Base-by-base conservation (phyloP, 2,113 vertebrate genomes). In the Myotis davidii region DNA sequence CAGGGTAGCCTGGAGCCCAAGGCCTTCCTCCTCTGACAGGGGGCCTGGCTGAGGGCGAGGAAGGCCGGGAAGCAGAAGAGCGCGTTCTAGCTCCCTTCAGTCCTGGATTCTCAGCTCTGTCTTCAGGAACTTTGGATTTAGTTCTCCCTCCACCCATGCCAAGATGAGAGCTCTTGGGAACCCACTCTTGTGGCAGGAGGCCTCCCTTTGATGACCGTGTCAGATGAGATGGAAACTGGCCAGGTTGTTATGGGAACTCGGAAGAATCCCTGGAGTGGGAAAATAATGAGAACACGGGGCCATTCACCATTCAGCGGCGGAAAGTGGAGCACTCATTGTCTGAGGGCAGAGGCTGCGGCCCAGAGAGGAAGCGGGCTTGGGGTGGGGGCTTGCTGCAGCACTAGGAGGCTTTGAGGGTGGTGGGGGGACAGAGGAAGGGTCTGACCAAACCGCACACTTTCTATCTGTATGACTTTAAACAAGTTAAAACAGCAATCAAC, bases 211-310 rank as follows among this genome's bases (percentile, higher is more conserved):
- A 97, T 97, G 94, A 85, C 96, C 77, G 0, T 67, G 81, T 97
- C 94, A 67, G 94, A 97, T 95, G 96, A 95, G 97, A 98, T 98
- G 98, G 98, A 98, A 91, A 83, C 95, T 48, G 97, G 98, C 98
- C 98, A 98, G 97, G 98, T 99, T 99, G 98, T 98, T 98, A 98
- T 98, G 98, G 98, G 98, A 98, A 99, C 98, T 98, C 81, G 82
- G 95, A 70, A 98, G 97, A 98, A 95, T 98, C 98, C 98, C 98
- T 98, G 94, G 96, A 95, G 98, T 96, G 96, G 79, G 90, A 73
- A 42, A 96, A 97, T 96, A 98, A 98, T 97, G 95, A 98, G 98
- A 97, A 94, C 77, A 81, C 18, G 85, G 96, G 69, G 93, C 97
- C 97, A 96, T 98, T 98, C 97, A 98, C 85, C 67, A 94, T 76